Evolutionary conservation across 2,888 invertebrate genomes (phyloP).

Genomic region (Eupithecia tripunctaria): DNA sequence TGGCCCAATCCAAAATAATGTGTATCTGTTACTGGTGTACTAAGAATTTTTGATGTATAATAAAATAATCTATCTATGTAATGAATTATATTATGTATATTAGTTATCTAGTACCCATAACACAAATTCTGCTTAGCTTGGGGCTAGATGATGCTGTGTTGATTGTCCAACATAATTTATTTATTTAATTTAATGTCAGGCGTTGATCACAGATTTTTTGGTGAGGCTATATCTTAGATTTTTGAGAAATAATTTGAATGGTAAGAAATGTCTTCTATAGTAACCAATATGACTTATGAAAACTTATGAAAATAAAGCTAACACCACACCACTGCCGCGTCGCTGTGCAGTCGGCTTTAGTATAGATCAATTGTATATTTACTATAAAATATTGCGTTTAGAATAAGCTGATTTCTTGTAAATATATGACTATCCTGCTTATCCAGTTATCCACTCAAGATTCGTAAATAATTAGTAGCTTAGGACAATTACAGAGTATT

Average conservation of each 20-base stretch:
- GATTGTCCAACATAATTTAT: no score
- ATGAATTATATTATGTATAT: no score
- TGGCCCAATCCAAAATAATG: no score
- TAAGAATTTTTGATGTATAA: no score
- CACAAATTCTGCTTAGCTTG: no score
- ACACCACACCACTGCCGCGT: not conserved
- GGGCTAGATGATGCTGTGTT: no score
- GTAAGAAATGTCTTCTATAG: not conserved
- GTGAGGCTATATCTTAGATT: not conserved
- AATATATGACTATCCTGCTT: not conserved
- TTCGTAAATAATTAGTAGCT: not conserved
- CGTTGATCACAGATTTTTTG: not conserved
- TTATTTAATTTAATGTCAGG: no score
- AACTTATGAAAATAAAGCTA: constrained; percentile 15
- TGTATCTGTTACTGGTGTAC: no score
- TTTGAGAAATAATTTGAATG: not conserved
- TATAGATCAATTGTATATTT: constrained; percentile 6
- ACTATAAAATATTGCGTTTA: not conserved
- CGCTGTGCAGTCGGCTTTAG: not conserved
- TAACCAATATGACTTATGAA: constrained; percentile 16
- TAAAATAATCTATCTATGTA: no score
- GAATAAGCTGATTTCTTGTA: not conserved
- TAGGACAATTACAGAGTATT: not conserved
- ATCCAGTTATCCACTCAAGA: not conserved
- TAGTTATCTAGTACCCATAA: no score